Evolutionary conservation across 2,113 vertebrate genomes (phyloP).

Genomic region (Saccopteryx leptura): DNA sequence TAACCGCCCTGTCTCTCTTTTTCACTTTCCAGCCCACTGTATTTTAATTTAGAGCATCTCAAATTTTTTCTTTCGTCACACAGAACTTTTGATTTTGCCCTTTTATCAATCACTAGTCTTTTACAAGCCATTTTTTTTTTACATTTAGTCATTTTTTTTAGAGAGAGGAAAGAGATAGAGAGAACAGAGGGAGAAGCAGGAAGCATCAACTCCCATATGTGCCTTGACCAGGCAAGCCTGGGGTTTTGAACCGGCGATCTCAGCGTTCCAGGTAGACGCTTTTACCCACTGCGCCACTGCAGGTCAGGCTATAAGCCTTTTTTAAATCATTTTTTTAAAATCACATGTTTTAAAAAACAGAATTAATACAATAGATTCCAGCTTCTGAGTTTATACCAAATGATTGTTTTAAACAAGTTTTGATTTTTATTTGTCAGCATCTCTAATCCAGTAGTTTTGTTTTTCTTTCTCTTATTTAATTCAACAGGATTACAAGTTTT

Average conservation of each 20-base stretch:
- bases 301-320: neutral
- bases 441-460: neutral
- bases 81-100: neutral
- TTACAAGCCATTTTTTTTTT: neutral
- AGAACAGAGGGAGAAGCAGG: no score
- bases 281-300: no score
- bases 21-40: neutral
- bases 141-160: no score
- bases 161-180: no score
- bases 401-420: constrained; percentile 23
- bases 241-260: no score
- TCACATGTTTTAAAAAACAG: neutral
- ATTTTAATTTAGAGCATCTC: neutral
- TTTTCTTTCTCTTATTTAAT: constrained; percentile 20
- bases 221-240: no score
- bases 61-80: neutral
- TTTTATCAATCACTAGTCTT: constrained; percentile 14
- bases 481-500: neutral
- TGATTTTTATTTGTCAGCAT: neutral
- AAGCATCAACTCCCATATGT: no score
- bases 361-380: neutral
- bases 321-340: neutral
- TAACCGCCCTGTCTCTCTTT: neutral
- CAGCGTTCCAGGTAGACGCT: no score
- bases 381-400: neutral